Base-by-base conservation (phyloP, 2,888 invertebrate species). In the Agrochola lychnidis region DNA sequence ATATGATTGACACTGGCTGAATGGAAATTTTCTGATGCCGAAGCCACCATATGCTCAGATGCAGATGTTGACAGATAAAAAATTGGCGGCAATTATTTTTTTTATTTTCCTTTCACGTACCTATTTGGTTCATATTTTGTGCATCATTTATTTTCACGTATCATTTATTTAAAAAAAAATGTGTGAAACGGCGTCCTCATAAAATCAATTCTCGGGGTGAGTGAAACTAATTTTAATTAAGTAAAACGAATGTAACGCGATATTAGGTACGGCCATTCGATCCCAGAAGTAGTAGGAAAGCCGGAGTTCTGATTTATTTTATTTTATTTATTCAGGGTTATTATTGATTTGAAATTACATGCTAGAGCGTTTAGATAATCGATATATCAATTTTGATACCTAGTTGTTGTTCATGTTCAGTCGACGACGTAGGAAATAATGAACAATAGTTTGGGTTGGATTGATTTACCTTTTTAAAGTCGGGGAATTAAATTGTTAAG, bases 271-370 rank as follows among this genome's bases (percentile, higher is more conserved):
- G 25, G 42, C 51, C 36, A 53, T 79, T 61, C 9, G 19, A 61
- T 70, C 9, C 12, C 51, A 25, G 68, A 69, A 79, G 30, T 59
- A 4, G 42, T 36, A 78, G 42, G 14, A n/a, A 67, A n/a, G 7
- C 10, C n/a, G 14, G 79, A 67, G 30, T 25, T 56, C 22, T 57
- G 36, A 22, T 45, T 66, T 73, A 59, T 25, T 72, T 45, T 45
- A 61, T 61, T 74, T 40, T 48, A 57, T 57, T 78, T 77, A 56
- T 48, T 75, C 51, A 45, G 19, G 19, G 67, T 57, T 30, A 40
- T 78, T 78, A 30, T n/a, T 42, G n/a, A 51, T 79, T 69, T 69
- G 30, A 78, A 68, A 76, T 78, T 30, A 69, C 19, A 68, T 59
- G 40, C 59, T 51, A 25, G 40, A 51, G 4, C 16, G n/a, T 12